Base-by-base conservation (phyloP, 2,888 invertebrate species). In the Agrochola lota region DNA sequence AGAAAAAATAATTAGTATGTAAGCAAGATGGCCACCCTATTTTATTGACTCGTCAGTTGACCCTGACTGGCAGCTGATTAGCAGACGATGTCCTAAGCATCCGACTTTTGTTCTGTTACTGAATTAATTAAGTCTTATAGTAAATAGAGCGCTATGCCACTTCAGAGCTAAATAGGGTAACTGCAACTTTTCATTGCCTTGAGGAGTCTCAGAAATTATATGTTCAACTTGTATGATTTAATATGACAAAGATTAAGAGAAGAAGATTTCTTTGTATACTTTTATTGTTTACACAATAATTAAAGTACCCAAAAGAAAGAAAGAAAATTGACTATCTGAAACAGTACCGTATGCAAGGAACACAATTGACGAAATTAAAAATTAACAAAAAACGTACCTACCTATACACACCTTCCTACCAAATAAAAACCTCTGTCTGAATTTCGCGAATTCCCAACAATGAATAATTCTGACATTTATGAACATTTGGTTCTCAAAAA, bases 61-160 rank as follows among this genome's bases (percentile, higher is more conserved):
- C 89, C 90, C 84, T 85, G 83, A 64, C 74, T 73, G 30, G 77
- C 82, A 84, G 87, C 75, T 89, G 84, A 90, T 88, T 85, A 86
- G 89, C 87, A 82, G 60, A 72, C 75, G 78, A 82, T 76, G 81
- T 85, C 85, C 86, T 57, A 86, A 80, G 87, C 89, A 91, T 92
- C 91, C 91, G 88, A 91, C 89, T 86, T 90, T 91, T 91, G 90
- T 91, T 91, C 77, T 73, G 64, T 59, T 52, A 72, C 79, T 83
- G 68, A 84, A 83, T 67, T 77, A 49, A 77, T 71, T 74, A 71
- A 63, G 20, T 40, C 26, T 46, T 12, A 12, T 26, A 59, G 2
- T 66, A n/a, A 78, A 11, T 26, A 49, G 60, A 62, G n/a, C 30
- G 12, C 20, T 35, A 4, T 46, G 15, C n/a, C 46, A 30, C 49